These are phyloP conservation scores for Crocidura indochinensis DNA, from an alignment of 2,797 vertebrate genomes.

Conservation along the genomic window DNA sequence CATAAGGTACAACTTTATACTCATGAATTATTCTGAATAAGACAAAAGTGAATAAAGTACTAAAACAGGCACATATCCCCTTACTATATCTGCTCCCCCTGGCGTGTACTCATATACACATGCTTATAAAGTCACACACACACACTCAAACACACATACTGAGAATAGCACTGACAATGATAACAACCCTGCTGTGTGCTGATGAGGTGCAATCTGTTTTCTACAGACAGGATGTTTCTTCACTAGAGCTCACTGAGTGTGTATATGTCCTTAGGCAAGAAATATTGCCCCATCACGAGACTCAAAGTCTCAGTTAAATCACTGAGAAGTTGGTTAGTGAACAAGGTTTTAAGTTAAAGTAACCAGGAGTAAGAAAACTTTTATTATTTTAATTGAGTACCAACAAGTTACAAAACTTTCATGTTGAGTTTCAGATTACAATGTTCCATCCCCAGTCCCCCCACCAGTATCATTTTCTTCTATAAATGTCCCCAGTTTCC, in stretches of 20 bases:
- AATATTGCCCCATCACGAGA: constrained; percentile 39
- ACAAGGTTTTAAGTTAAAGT: neutral
- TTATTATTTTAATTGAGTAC: too few relatives aligned
- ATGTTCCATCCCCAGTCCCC: too few relatives aligned
- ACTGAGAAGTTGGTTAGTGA: neutral
- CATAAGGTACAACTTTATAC: neutral
- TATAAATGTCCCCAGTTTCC: too few relatives aligned
- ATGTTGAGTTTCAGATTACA: too few relatives aligned
- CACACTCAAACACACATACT: neutral
- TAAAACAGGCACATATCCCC: neutral
- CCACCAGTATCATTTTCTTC: too few relatives aligned
- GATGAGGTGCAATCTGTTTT: neutral
- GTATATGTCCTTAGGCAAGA: neutral
- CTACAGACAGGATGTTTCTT: constrained; percentile 61
- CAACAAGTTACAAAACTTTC: too few relatives aligned
- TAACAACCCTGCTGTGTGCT: neutral
- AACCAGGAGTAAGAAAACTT: neutral
- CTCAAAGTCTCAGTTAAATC: neutral
- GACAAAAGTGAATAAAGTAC: constrained; percentile 52
- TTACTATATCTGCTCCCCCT: neutral
- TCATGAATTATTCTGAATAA: constrained; percentile 48
- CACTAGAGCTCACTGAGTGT: constrained; percentile 23
- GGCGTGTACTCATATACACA: neutral
- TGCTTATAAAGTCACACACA: neutral
- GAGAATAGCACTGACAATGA: neutral